Conservation (phyloP, 2,888 invertebrate species). For the Thecophora atra region DNA sequence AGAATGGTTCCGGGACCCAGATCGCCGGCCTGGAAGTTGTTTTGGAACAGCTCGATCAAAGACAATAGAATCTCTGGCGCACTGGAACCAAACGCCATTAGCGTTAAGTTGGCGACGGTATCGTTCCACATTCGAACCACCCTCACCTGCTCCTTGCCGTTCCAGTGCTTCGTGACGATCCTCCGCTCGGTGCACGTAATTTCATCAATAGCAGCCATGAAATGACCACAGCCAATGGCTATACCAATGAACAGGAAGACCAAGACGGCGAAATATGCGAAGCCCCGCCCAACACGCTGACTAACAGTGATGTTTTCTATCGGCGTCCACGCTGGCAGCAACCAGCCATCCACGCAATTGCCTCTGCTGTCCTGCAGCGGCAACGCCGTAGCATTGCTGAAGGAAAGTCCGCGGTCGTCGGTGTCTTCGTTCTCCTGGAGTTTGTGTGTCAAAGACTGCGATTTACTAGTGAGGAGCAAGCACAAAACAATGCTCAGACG, state of each 20-base stretch:
- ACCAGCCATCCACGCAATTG: constrained; percentile 82
- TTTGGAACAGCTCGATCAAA: constrained; percentile 96
- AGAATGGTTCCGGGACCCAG: constrained; percentile 98
- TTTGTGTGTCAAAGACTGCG: too few relatives aligned
- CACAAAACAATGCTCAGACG: too few relatives aligned
- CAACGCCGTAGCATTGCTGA: too few relatives aligned
- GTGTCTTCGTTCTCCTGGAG: too few relatives aligned
- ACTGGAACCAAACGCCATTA: constrained; percentile 98
- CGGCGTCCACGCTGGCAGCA: constrained; percentile 92
- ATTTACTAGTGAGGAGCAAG: too few relatives aligned
- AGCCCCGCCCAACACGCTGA: constrained; percentile 85
- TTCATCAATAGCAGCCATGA: constrained; percentile 99
- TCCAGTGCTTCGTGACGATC: constrained; percentile 87
- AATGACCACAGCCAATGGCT: constrained; percentile 97
- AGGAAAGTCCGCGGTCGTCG: too few relatives aligned
- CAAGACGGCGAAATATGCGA: constrained; percentile 88
- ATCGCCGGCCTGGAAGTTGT: constrained; percentile 94
- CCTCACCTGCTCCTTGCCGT: constrained; percentile 88
- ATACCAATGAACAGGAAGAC: constrained; percentile 98
- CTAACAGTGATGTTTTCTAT: constrained; percentile 76
- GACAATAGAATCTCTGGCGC: constrained; percentile 98
- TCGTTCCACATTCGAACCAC: constrained; percentile 99
- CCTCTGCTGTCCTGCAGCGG: too few relatives aligned
- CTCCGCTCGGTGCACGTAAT: constrained; percentile 98
- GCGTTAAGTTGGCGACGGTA: constrained; percentile 96